Base-by-base conservation (phyloP, 2,888 invertebrate species). In the Hemaris fuciformis region DNA sequence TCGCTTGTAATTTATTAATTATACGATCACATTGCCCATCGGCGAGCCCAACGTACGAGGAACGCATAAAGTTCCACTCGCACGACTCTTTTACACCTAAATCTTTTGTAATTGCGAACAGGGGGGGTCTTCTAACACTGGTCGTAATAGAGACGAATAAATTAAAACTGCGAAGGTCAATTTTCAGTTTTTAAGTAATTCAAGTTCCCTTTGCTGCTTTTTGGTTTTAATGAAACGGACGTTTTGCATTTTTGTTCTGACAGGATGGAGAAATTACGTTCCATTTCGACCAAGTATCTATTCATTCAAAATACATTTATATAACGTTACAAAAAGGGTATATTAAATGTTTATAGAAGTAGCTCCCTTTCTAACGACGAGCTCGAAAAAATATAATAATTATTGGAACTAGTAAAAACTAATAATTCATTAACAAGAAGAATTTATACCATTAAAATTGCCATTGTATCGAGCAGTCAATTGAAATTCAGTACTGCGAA, bases 1-100 rank as follows among this genome's bases (percentile, higher is more conserved):
- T 70, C 79, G 80, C 82, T 85, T 80, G 86, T 90, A 87, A 90
- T 90, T 89, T 90, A 91, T 89, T 90, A 91, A 91, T 91, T 90
- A 86, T 83, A 83, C 85, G 80, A 84, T 84, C 83, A 85, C 82
- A 77, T 73, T 75, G 79, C 77, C 75, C 75, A 77, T 71, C 75
- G 79, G 75, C 75, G 74, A 75, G 74, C 57, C 88, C 88, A 85
- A 74, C 79, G 68, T 81, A 82, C 69, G 72, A 61, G 72, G 87
- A 86, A 70, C 86, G 72, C 67, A 68, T 70, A 66, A 74, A 76
- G 71, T 72, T 68, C 67, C n/a, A 43, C 56, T 43, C 65, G 61
- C 64, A 67, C 66, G 62, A 62, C 69, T 69, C 71, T 66, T 64
- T 64, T 53, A 60, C 61, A 69, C 61, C 61, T 60, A 59, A 65